Evolutionary conservation across 2,113 vertebrate species (phyloP).

Genomic region (Chrysochloris asiatica): DNA sequence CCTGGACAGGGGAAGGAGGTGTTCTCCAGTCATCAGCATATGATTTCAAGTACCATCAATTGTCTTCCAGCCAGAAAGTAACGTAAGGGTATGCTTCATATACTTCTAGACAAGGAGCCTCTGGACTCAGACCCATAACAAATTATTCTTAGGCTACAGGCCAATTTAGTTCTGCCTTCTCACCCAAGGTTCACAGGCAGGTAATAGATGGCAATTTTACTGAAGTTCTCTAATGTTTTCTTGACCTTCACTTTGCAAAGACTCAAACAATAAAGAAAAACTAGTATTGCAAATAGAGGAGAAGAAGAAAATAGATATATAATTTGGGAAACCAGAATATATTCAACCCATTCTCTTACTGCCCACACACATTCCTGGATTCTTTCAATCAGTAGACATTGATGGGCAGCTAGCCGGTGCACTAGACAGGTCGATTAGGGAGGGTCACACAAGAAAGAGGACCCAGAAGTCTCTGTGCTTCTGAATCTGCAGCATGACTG

Average conservation of each 20-base stretch:
- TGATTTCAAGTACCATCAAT: background rate
- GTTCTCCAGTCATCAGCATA: background rate
- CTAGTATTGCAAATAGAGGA: background rate
- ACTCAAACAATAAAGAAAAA: slow-evolving; percentile 16
- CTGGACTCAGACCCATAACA: background rate
- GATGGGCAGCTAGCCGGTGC: background rate
- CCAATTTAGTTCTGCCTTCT: background rate
- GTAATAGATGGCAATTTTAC: background rate
- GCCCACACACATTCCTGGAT: background rate
- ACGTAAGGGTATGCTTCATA: background rate
- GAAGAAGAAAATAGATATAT: background rate
- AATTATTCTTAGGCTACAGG: background rate
- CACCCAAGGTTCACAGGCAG: background rate
- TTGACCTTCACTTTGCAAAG: background rate
- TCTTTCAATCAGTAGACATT: background rate
- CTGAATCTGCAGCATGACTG: background rate
- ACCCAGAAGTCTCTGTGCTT: background rate
- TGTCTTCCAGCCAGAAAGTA: background rate
- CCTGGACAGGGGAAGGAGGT: too few relatives aligned
- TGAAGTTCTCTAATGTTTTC: background rate
- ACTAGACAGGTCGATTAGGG: background rate
- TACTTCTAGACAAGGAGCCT: background rate
- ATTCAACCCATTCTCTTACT: background rate
- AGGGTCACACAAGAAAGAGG: background rate
- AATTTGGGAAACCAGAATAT: background rate